Conservation (phyloP, 2,113 vertebrate genomes). For the Lophochroa leadbeateri region DNA sequence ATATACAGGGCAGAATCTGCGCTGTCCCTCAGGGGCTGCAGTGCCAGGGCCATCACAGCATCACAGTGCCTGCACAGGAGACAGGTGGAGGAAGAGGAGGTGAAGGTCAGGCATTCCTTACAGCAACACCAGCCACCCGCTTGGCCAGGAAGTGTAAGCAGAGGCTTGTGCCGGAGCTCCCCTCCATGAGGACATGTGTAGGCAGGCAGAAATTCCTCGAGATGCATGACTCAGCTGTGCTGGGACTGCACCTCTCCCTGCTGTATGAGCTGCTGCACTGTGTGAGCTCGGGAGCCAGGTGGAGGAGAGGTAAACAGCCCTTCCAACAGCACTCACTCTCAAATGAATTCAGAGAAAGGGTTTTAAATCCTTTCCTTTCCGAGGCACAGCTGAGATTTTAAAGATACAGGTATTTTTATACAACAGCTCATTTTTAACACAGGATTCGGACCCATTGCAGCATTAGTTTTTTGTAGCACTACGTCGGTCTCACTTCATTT, state of each 20-base stretch:
- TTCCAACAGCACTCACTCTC: neutral
- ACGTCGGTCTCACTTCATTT: neutral
- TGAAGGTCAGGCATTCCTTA: neutral
- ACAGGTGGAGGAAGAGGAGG: neutral
- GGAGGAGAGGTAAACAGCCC: neutral
- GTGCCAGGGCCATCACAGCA: neutral
- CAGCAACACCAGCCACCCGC: neutral
- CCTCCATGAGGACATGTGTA: accelerated
- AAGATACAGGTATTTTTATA: neutral
- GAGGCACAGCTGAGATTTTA: neutral
- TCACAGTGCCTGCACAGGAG: neutral
- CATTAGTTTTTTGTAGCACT: neutral
- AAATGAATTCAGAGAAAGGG: neutral
- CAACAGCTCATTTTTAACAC: neutral
- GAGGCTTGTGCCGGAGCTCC: neutral
- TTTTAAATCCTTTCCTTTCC: neutral
- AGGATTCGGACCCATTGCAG: neutral
- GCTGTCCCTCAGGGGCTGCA: neutral
- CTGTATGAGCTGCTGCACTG: accelerated
- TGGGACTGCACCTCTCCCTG: neutral
- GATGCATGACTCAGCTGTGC: accelerated
- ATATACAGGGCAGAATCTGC: neutral
- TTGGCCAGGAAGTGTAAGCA: neutral
- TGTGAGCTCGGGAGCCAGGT: neutral
- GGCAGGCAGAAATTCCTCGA: neutral